phyloP scores from a whole-genome alignment of 2,888 invertebrate species.

The Perizoma flavofasciatum region DNA sequence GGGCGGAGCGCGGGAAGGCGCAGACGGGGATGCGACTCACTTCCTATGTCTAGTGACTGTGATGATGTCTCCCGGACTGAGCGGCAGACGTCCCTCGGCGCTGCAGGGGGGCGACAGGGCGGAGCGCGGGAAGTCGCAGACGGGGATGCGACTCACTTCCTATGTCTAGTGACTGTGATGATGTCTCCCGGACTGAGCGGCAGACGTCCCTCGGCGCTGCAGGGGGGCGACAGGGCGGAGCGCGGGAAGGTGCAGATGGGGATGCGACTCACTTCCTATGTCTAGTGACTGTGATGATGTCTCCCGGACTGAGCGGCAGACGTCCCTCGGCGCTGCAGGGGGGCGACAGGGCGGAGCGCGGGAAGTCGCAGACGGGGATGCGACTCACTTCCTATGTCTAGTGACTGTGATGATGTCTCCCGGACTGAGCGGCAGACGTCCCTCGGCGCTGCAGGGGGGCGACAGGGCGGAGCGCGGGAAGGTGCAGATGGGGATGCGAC shows the following conservation, averaged over 20 bases:
- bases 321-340: constrained; percentile 95
- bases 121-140: constrained; percentile 55
- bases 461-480: constrained; percentile 56
- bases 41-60: constrained; percentile 94
- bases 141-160: too few relatives aligned
- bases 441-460: constrained; percentile 94
- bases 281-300: constrained; percentile 91
- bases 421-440: constrained; percentile 87
- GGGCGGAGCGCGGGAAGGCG: constrained; percentile 54
- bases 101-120: constrained; percentile 88
- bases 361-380: constrained; percentile 82
- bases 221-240: constrained; percentile 85
- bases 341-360: constrained; percentile 71
- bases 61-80: constrained; percentile 88
- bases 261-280: too few relatives aligned
- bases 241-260: constrained; percentile 78
- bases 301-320: constrained; percentile 87
- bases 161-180: constrained; percentile 93
- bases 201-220: constrained; percentile 93
- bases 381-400: too few relatives aligned
- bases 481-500: constrained; percentile 85
- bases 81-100: constrained; percentile 92
- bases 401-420: constrained; percentile 92
- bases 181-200: constrained; percentile 87
- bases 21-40: constrained; percentile 88